These are phyloP conservation scores for Capra hircus DNA, from an alignment of 2,113 vertebrate species.

Conservation along the genomic window DNA sequence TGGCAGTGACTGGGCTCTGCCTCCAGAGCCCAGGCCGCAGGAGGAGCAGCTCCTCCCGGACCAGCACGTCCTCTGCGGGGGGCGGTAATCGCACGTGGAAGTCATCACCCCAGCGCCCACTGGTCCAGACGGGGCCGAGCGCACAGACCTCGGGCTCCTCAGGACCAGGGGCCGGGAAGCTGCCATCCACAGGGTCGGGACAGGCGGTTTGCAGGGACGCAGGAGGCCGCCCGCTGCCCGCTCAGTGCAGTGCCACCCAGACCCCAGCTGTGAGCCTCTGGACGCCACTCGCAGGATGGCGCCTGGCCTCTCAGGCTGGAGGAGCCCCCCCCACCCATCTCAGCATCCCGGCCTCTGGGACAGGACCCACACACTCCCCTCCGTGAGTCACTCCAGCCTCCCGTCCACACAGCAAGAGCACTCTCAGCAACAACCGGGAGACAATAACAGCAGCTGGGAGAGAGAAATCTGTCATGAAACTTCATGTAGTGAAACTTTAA, in stretches of 20 bases:
- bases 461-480: background rate
- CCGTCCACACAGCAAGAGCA: background rate
- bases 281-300: fast-evolving
- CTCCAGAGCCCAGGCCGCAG: background rate
- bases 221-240: background rate
- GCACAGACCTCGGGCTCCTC: background rate
- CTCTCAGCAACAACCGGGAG: background rate
- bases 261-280: background rate
- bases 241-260: background rate
- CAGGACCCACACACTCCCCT: background rate
- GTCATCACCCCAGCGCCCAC: fast-evolving
- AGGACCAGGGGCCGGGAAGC: background rate
- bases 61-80: background rate
- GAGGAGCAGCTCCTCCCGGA: fast-evolving
- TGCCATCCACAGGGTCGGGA: background rate
- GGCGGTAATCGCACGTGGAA: background rate
- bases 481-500: background rate
- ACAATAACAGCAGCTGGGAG: fast-evolving
- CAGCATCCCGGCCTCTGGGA: background rate
- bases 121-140: fast-evolving
- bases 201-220: fast-evolving
- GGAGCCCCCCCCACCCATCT: background rate
- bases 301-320: fast-evolving
- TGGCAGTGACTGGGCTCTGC: background rate
- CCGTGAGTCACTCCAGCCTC: too few species aligned